Evolutionary conservation across 2,888 invertebrate genomes (phyloP), one percentile per base, ranked within the genome.

Genomic region (Volucella bombylans): DNA sequence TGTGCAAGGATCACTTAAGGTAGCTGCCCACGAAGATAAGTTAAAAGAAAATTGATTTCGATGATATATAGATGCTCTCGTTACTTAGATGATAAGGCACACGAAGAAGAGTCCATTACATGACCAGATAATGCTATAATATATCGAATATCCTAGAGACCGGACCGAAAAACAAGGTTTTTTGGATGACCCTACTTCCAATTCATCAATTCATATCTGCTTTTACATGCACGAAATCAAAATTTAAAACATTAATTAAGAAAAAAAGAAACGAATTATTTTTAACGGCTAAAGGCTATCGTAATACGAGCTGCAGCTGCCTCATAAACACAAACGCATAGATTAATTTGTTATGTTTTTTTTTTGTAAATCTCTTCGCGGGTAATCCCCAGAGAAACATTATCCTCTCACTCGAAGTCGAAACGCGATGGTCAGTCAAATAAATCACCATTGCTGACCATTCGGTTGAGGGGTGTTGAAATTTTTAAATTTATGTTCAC

Each of bases 401-500:
- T 77, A 61, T 50, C 54, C 59, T 72, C 77, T 77, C 71, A 72
- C 77, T 67, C 57, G 31, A 31, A 31, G 31, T 31, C 6, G 6
- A 31, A 31, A 31, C 31, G 31, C 31, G 31, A 31, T 54, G 82
- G 77, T 43, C 82, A 77, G 59, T 67, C 43, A 71, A 57, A 82
- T 77, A 82, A 82, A 77, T 82, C 54, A 77, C 41, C 47, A 82
- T 43, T 43, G 47, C 82, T 82, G 82, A 77, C 77, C 82, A 77
- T 52, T 77, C 47, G 45, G 52, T 74, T 61, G 65, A 68, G 77
- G 82, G 82, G 82, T 82, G 82, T 71, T 71, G 82, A 82, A 18
- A 67, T 61, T 71, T 77, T 6, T 43, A 65, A 59, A 77, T 82
- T 82, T 82, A 82, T 81, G 43, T 43, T 18, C n/a, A 15, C 31